phyloP scores from a whole-genome alignment of 2,888 invertebrate genomes.

The Leucania comma region DNA sequence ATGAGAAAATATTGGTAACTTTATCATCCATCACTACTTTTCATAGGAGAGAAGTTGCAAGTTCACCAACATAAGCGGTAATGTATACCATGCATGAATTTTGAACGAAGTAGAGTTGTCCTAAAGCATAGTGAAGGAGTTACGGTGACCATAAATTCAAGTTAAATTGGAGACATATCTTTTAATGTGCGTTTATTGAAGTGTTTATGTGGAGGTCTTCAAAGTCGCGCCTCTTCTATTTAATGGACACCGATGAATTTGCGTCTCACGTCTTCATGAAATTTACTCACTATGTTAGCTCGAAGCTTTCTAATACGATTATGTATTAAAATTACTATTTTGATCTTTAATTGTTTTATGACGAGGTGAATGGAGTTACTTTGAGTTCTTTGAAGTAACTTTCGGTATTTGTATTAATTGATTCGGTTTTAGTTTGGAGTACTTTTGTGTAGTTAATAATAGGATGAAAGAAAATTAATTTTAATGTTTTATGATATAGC shows the following conservation, averaged over 20 bases:
- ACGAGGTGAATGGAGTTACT: slow-evolving; percentile 40
- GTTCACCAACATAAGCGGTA: slow-evolving; percentile 10
- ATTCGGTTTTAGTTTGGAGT: slow-evolving; percentile 35
- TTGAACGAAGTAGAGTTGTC: slow-evolving; percentile 39
- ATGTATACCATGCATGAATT: slow-evolving; percentile 40
- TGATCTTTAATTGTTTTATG: slow-evolving; percentile 50
- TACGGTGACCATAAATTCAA: slow-evolving; percentile 87
- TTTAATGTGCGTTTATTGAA: slow-evolving; percentile 88
- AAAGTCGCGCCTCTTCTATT: slow-evolving; percentile 73
- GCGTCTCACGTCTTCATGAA: slow-evolving; percentile 65
- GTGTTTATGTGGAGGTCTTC: slow-evolving; percentile 83
- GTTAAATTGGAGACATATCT: slow-evolving; percentile 88
- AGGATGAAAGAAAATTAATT: not conserved
- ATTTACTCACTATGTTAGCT: slow-evolving; percentile 40
- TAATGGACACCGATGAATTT: slow-evolving; percentile 76
- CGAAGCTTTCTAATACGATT: slow-evolving; percentile 51
- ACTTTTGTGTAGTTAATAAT: slow-evolving; percentile 21
- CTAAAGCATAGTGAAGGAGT: slow-evolving; percentile 70
- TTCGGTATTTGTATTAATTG: slow-evolving; percentile 43
- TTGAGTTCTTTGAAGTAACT: slow-evolving; percentile 30
- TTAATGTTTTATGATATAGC: not conserved
- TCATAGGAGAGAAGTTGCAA: not conserved
- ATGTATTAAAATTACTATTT: slow-evolving; percentile 44
- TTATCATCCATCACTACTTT: slow-evolving; percentile 20
- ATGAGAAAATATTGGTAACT: slow-evolving; percentile 25